Evolutionary conservation across 2,797 vertebrate genomes (phyloP), one percentile per base, ranked within the genome.

Genomic region (Emydoidea blandingii): DNA sequence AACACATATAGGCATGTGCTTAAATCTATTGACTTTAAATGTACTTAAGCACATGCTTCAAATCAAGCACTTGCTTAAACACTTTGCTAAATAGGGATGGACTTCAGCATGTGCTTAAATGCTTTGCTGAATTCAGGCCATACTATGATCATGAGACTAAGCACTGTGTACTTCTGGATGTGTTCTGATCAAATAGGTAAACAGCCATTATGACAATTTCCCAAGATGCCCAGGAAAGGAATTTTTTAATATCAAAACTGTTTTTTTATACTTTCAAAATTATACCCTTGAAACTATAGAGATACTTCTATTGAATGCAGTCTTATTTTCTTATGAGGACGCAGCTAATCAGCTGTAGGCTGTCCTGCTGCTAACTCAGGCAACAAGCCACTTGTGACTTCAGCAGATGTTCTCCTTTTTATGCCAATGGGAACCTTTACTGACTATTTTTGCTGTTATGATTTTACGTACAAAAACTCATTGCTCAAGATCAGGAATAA

Each of bases 341-440:
- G 8, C 1, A 87, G 93, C 74, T 96, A 91, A 96, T 96, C 94
- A 94, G 95, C 92, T 97, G 88, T 86, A 92, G 93, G 94, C 92
- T 96, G 93, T 84, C 91, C 92, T 96, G 83, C 94, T 96, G 95
- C 88, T 95, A 97, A 92, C 89, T 93, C 91, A 85, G 91, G 93
- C 95, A 96, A 90, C 89, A 97, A 97, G 97, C 94, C 93, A 95
- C 93, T 92, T 12, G 7, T 97, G 96, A 93, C 91, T 96, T 59
- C 2, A 93, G 92, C 97, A 97, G 97, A 95, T 97, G 97, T 94
- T 96, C 93, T 95, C 85, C 78, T 92, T 94, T 96, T 91, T 89
- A 87, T 90, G 94, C 96, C 96, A 96, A 18, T 2, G 89, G 95
- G 85, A 94, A 95, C 93, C 91, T 91, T 93, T 86, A 81, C 91